phyloP scores from a whole-genome alignment of 2,113 vertebrate species.

The Alosa alosa region DNA sequence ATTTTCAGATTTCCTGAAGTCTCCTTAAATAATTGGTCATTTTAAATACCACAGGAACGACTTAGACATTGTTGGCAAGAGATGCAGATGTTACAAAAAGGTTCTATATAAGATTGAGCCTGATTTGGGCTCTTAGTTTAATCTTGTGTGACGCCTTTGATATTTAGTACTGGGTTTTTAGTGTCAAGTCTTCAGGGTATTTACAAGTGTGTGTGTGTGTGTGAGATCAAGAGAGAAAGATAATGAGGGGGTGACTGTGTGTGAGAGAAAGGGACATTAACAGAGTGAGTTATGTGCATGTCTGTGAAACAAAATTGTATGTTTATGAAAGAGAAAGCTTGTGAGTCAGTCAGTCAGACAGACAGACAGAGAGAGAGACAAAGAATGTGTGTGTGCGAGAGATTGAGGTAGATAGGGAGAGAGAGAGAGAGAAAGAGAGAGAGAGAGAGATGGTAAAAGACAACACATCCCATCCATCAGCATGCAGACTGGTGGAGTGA shows the following conservation, averaged over 20 bases:
- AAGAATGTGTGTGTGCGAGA: neutral
- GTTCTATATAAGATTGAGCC: neutral
- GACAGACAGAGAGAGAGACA: neutral
- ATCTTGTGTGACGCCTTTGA: neutral
- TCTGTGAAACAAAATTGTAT: neutral
- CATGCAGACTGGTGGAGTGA: neutral
- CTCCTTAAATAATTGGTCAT: neutral
- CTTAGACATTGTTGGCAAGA: neutral
- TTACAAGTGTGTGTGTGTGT: neutral
- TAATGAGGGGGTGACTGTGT: neutral
- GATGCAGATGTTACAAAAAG: neutral
- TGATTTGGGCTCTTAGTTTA: neutral
- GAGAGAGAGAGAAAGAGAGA: slow-evolving; percentile 5
- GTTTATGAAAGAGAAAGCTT: neutral
- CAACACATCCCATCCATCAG: slow-evolving; percentile 9
- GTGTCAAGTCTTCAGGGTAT: neutral
- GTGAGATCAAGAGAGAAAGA: neutral
- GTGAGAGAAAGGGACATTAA: neutral
- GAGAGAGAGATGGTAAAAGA: neutral
- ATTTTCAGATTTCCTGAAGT: neutral
- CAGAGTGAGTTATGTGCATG: neutral
- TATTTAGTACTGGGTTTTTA: neutral
- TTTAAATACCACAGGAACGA: slow-evolving; percentile 17
- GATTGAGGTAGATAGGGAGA: neutral
- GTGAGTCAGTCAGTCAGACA: neutral